Evolutionary conservation across 2,797 vertebrate species (phyloP).

Genomic region (Enteromius fasciolatus): DNA sequence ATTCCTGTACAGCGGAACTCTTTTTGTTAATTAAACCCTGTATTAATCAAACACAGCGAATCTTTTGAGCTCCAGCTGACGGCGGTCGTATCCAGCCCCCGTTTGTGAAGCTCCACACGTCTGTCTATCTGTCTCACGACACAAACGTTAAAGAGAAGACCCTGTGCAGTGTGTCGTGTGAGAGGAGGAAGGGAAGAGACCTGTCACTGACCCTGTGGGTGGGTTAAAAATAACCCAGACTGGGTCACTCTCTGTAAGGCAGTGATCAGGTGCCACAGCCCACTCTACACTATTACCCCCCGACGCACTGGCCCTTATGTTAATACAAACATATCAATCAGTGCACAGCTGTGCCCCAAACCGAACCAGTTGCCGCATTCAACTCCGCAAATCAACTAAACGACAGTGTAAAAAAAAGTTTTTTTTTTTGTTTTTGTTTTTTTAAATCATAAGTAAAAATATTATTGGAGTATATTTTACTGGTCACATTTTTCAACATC

Average conservation of each 20-base stretch:
- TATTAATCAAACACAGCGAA: background rate
- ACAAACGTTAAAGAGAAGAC: background rate
- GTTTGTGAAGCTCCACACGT: background rate
- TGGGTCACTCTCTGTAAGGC: constrained; percentile 59
- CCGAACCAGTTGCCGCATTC: no score
- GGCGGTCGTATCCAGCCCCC: background rate
- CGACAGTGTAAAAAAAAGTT: no score
- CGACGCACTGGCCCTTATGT: background rate
- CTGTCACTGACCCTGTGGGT: constrained; percentile 49
- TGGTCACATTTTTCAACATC: background rate
- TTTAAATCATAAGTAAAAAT: background rate
- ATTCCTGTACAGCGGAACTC: background rate
- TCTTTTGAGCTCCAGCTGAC: background rate
- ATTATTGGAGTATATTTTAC: background rate
- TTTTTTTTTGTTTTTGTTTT: no score
- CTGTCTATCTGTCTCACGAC: background rate
- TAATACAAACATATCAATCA: background rate
- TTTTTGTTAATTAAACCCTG: background rate
- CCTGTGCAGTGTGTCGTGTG: background rate
- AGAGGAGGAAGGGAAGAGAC: constrained; percentile 33
- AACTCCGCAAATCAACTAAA: no score
- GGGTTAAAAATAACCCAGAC: constrained; percentile 64
- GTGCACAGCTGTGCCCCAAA: constrained; percentile 3
- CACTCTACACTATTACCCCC: constrained; percentile 4
- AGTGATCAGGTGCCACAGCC: constrained; percentile 48